Percentiles rank a stretch among this genome's conserved stretches.
Conservation (phyloP, 1,140 invertebrate species). For the Zaprionus kolodkinae region DNA sequence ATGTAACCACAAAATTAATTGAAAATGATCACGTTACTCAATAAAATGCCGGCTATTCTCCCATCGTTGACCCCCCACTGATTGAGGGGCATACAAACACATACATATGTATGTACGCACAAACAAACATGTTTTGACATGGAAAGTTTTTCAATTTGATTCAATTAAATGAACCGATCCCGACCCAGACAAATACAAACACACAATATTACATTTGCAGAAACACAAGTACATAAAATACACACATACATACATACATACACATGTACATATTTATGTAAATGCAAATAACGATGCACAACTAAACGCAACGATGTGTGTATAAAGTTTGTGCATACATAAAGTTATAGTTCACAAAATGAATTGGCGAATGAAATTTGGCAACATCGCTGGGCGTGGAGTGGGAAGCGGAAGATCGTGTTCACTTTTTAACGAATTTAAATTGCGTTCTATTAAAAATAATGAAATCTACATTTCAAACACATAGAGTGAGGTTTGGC, state of each 20-base stretch:
- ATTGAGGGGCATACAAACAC: background rate
- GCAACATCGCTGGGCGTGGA: constrained; percentile 34
- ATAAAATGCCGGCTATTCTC: constrained; percentile 1
- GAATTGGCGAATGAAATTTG: constrained; percentile 40
- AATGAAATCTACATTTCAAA: constrained; percentile 46
- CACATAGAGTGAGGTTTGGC: constrained; percentile 37
- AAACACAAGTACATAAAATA: background rate
- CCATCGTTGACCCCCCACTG: constrained; percentile 10
- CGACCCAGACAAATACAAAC: constrained; percentile 3
- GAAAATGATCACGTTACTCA: background rate
- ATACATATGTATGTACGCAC: background rate
- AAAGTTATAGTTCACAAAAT: background rate
- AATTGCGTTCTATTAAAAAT: constrained; percentile 67
- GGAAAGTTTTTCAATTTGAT: constrained; percentile 57
- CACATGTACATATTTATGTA: background rate
- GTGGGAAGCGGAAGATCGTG: constrained; percentile 37
- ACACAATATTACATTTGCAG: background rate
- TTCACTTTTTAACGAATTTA: constrained; percentile 58
- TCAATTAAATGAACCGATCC: constrained; percentile 43
- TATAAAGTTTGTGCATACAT: background rate
- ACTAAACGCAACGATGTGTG: background rate
- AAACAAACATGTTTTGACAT: constrained; percentile 20
- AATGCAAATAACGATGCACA: background rate
- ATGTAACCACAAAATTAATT: background rate
- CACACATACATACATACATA: background rate